These are phyloP conservation scores for Drosophila nigromelanica DNA, from an alignment of 1,140 invertebrate species.

Conservation along the genomic window DNA sequence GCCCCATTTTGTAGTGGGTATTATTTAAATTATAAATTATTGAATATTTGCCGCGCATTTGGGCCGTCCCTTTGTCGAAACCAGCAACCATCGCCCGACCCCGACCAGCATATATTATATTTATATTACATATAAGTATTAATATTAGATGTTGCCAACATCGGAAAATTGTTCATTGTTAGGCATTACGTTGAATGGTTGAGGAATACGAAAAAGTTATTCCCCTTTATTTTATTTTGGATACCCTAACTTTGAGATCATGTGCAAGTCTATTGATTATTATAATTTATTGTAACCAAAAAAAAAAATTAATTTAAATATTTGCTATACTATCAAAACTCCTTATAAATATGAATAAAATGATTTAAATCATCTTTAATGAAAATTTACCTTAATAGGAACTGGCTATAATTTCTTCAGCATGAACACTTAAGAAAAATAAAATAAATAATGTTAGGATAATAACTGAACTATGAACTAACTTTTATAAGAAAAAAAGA, in stretches of 20 bases:
- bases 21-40: constrained; percentile 83
- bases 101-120: constrained; percentile 37
- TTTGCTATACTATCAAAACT: not conserved
- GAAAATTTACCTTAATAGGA: too few species aligned
- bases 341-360: not conserved
- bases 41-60: constrained; percentile 76
- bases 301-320: too few species aligned
- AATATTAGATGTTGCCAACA: constrained; percentile 44
- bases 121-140: constrained; percentile 48
- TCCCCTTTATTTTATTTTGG: not conserved
- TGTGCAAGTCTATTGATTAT: not conserved
- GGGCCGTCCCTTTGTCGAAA: constrained; percentile 34
- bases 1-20: constrained; percentile 65
- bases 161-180: constrained; percentile 36
- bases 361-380: too few species aligned
- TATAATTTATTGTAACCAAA: too few species aligned
- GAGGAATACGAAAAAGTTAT: not conserved
- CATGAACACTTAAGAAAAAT: too few species aligned
- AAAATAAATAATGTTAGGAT: too few species aligned
- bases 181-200: constrained; percentile 3
- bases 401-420: not conserved
- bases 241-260: constrained; percentile 11
- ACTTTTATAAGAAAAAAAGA: too few species aligned
- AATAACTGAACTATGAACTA: too few species aligned
- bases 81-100: not conserved